Evolutionary conservation across 2,113 vertebrate species (phyloP), one percentile per base, ranked within the genome.

Genomic region (Lonchura striata): DNA sequence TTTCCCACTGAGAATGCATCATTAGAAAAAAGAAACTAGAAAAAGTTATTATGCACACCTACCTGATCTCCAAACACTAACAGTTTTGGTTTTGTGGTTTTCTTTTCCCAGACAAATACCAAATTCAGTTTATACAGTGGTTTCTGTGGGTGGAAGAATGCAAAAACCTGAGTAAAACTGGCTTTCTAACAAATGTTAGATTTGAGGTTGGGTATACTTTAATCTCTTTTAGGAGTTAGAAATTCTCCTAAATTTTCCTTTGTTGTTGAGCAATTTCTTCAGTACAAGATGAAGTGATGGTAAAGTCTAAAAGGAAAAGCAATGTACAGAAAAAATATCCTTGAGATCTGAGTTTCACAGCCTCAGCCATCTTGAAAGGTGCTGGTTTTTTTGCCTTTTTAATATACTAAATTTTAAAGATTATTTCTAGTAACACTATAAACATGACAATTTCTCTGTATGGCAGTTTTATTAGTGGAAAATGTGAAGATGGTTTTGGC

Each of bases 111-210:
- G 37, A 71, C 11, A 68, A 86, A 91, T 71, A 81, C 1, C 95
- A 96, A 94, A 92, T 82, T 86, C 82, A 35, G 25, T 79, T 84
- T 85, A 91, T 93, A 86, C 22, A 87, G 74, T 90, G 91, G 56
- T 41, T 83, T 75, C 57, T 89, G 84, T 77, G 80, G 65, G 87
- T 68, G 79, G 60, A 90, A 95, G 33, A n/a, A 92, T 89, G n/a
- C 31, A 35, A 81, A 93, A 90, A 65, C 4, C 5, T 39, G 28
- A 77, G 77, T 37, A 76, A 76, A 95, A 21, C 39, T 93, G 57
- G 37, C 44, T 63, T 68, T 66, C 63, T 72, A 79, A 63, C 65
- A 66, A 92, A 78, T 72, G 68, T 88, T 94, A 42, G 41, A 42
- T 33, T 52, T 92, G 66, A 90, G 84, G 91, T 27, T 68, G 30